Evolutionary conservation across 2,797 vertebrate species (phyloP).

Genomic region (Anguilla megastoma): DNA sequence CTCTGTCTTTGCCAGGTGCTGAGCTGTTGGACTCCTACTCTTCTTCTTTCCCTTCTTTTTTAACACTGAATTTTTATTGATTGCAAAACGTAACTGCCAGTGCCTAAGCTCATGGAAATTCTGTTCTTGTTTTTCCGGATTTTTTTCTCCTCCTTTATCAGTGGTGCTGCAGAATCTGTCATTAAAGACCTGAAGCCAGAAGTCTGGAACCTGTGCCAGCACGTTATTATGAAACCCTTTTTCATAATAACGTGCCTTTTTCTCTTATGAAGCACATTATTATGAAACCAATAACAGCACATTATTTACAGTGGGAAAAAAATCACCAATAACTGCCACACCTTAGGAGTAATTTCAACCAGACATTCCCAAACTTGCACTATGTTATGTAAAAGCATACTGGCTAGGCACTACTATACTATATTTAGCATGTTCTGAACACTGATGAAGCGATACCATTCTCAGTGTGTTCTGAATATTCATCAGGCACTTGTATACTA

Average conservation of each 20-base stretch:
- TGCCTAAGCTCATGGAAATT: neutral
- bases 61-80: neutral
- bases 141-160: neutral
- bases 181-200: neutral
- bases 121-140: neutral
- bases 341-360: neutral
- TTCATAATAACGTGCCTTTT: too few relatives aligned
- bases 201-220: neutral
- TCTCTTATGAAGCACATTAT: too few relatives aligned
- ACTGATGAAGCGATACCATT: neutral
- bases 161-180: neutral
- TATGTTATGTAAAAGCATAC: neutral
- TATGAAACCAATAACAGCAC: neutral
- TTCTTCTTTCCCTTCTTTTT: constrained; percentile 8
- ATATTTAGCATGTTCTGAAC: neutral
- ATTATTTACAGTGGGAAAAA: neutral
- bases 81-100: neutral
- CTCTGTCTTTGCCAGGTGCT: constrained; percentile 1
- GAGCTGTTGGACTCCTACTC: neutral
- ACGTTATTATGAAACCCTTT: too few relatives aligned
- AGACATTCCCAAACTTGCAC: neutral
- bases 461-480: too few relatives aligned
- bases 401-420: neutral
- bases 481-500: neutral
- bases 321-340: neutral